Evolutionary conservation across 35 echinoderm and acorn worm species (phyloP), one percentile per base, ranked within the genome.

Genomic region (Strongylocentrotus purpuratus): DNA sequence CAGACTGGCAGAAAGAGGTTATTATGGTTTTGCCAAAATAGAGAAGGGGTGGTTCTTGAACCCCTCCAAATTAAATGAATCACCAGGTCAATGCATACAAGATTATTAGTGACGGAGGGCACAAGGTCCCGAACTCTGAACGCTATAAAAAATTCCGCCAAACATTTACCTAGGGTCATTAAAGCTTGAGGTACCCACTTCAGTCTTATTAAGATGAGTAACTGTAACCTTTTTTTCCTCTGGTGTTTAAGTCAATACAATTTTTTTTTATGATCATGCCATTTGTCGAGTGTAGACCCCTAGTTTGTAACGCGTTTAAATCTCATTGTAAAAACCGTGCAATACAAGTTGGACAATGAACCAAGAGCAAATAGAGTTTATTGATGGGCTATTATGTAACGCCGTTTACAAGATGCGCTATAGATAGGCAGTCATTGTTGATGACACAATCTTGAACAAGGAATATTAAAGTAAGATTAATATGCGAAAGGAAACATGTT

Each of bases 91-190:
- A 28, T 28, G 52, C 28, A 78, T 28, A n/a, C 65, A 5, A 5
- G 50, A 55, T 28, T 28, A 78, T 78, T 78, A 78, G 52, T 12
- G 50, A n/a, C 28, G n/a, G 25, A 78, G 65, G 65, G 65, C 22
- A 78, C 65, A 28, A 28, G 65, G 65, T 4, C 20, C 5, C 65
- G 28, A 78, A 78, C 65, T 78, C 7, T 8, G 65, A 78, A 78
- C 65, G 65, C 65, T 28, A 78, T 78, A 78, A 89, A 33, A 89
- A 1, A 89, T 33, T 45, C 87, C 87, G 32, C 87, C 87, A 89
- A 89, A 89, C 87, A 89, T 89, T 89, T 45, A 14, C 87, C 33
- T 46, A 45, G 12, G 33, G 33, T 89, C 87, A 89, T 89, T 31
- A 89, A 89, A 89, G 20, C 28, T n/a, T 17, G 17, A n/a, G 65